These are phyloP conservation scores for Rapana venosa DNA, from an alignment of 2,888 invertebrate genomes.

Conservation along the genomic window DNA sequence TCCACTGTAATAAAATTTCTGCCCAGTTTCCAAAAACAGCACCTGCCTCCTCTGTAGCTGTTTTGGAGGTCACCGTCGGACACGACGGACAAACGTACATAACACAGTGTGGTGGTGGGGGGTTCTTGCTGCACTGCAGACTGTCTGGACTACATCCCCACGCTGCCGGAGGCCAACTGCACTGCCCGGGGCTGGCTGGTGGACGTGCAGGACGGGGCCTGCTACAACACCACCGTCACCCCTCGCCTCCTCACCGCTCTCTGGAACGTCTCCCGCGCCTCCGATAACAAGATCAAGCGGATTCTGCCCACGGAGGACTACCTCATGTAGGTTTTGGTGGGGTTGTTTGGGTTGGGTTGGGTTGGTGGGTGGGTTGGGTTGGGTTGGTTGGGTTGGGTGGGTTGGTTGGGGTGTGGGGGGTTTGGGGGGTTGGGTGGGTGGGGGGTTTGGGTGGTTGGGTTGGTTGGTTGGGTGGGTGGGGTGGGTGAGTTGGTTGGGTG, in stretches of 20 bases:
- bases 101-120: too few relatives aligned
- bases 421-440: too few relatives aligned
- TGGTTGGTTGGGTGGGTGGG: too few relatives aligned
- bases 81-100: too few relatives aligned
- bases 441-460: too few relatives aligned
- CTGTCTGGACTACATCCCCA: conserved; percentile 35
- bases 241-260: conserved; percentile 41
- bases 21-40: too few relatives aligned
- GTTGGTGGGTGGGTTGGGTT: neutral
- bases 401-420: too few relatives aligned
- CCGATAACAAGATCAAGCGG: conserved; percentile 53
- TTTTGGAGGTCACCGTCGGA: too few relatives aligned
- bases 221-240: conserved; percentile 39
- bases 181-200: neutral
- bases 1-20: too few relatives aligned
- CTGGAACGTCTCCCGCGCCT: conserved; percentile 57
- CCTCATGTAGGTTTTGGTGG: conserved; percentile 58
- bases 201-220: conserved; percentile 47
- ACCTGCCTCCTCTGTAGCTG: too few relatives aligned
- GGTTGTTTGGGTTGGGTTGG: neutral
- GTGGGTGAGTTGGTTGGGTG: too few relatives aligned
- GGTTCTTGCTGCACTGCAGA: conserved; percentile 30
- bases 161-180: neutral
- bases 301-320: conserved; percentile 65
- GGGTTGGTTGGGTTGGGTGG: too few relatives aligned